Percentiles rank a stretch among this genome's conserved stretches.
Conservation (phyloP, 2,888 invertebrate genomes). For the Cacoxenus indagator region DNA sequence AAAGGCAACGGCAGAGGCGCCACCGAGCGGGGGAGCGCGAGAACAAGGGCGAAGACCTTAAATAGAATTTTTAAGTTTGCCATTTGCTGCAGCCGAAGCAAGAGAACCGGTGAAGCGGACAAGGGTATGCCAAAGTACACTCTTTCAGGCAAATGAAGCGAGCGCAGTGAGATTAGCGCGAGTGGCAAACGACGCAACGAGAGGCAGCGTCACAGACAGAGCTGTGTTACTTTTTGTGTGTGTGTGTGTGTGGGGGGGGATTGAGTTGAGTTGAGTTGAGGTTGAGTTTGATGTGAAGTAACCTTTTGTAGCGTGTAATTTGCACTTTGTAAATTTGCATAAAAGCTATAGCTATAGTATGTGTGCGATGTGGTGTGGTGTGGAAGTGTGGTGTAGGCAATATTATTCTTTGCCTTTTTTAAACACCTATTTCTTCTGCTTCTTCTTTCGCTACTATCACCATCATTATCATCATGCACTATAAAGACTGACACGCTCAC, state of each 20-base stretch:
- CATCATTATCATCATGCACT: too few species aligned
- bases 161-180: constrained; percentile 33
- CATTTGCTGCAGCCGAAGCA: constrained; percentile 43
- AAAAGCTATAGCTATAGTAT: too few species aligned
- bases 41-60: constrained; percentile 47
- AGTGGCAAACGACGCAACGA: background rate
- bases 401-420: too few species aligned
- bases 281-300: constrained; percentile 37
- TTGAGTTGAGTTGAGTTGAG: background rate
- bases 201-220: background rate
- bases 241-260: too few species aligned
- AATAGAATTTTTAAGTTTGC: constrained; percentile 65
- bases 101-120: background rate
- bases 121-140: background rate
- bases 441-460: background rate
- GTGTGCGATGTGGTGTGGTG: too few species aligned
- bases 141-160: constrained; percentile 16
- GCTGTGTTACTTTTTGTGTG: too few species aligned
- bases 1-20: too few species aligned
- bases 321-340: constrained; percentile 67
- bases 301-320: constrained; percentile 65
- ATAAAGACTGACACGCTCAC: too few species aligned
- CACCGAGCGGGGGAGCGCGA: background rate
- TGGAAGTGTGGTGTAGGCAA: too few species aligned
- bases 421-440: constrained; percentile 4